Percentiles rank a stretch among this genome's conserved stretches.
Conservation (phyloP, 2,888 invertebrate genomes). For the Heliconius charithonia region DNA sequence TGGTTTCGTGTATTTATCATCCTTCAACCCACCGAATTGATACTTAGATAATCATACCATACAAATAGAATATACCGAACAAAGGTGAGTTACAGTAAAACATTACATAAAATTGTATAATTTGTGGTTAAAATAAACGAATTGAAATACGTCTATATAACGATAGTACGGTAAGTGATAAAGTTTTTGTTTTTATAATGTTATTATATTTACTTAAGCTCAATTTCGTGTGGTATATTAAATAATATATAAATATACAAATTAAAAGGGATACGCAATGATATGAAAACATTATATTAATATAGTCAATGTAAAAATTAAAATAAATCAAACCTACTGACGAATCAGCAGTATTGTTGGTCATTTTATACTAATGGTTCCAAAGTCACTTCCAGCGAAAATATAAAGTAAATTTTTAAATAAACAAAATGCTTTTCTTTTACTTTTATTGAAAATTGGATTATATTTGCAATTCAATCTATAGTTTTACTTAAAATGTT, state of each 20-base stretch:
- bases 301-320: no score
- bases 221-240: no score
- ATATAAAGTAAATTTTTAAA: no score
- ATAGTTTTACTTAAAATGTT: not conserved
- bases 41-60: constrained; percentile 15
- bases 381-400: no score
- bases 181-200: not conserved
- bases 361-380: not conserved
- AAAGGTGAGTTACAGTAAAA: not conserved
- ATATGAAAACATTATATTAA: no score
- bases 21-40: constrained; percentile 20
- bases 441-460: not conserved
- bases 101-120: not conserved
- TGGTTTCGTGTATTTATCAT: constrained; percentile 31
- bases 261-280: no score
- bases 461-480: not conserved
- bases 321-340: no score
- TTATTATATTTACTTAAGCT: not conserved
- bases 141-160: not conserved
- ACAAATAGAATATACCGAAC: not conserved
- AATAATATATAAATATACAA: no score
- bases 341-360: not conserved
- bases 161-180: not conserved
- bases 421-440: not conserved
- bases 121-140: not conserved